Base-by-base conservation (phyloP, 2,888 invertebrate genomes). In the Bhutanitis thaidina region DNA sequence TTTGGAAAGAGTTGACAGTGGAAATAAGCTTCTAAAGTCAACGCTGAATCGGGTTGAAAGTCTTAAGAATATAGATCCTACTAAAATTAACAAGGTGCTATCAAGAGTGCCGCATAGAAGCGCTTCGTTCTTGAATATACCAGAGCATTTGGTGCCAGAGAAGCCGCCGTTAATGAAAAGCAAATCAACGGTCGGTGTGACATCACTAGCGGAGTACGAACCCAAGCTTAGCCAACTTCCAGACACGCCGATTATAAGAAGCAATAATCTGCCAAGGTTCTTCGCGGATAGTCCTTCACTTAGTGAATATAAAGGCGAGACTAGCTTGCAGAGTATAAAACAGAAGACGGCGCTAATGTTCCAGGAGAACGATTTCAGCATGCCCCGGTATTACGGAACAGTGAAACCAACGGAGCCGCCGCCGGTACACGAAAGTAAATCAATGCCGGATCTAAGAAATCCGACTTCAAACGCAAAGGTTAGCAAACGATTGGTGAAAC, bases 381-480 rank as follows among this genome's bases (percentile, higher is more conserved):
- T 92, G 93, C 92, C 92, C 0, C 79, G 93, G 52, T 92, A 92
- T 60, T 92, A 91, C 58, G 90, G 92, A 0, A 77, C 85, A 1
- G 71, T 83, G 0, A 80, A 83, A 38, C 55, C 74, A 0, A 56
- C 65, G 0, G 80, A 83, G 29, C 64, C 65, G 3, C 54, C 69
- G 1, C 68, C 85, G 0, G 80, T 86, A 0, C 84, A 86, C 29
- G 87, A 89, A 46, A 90, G 90, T 44, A 90, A 87, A 43, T 90
- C 90, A 0, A 89, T 90, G 89, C 90, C 90, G 1, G 90, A 90
- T 66, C 69, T 90, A 15, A 77, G 87, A 34, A 78, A 68, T 45
- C 80, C 81, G 0, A 54, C 60, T 0, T 64, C 80, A 0, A 70
- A 71, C 0, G 85, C 70, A 0, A 84, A 79, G 59, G 86, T 80